Evolutionary conservation across 2,888 invertebrate genomes (phyloP).

Genomic region (Trissolcus brochymenae): DNA sequence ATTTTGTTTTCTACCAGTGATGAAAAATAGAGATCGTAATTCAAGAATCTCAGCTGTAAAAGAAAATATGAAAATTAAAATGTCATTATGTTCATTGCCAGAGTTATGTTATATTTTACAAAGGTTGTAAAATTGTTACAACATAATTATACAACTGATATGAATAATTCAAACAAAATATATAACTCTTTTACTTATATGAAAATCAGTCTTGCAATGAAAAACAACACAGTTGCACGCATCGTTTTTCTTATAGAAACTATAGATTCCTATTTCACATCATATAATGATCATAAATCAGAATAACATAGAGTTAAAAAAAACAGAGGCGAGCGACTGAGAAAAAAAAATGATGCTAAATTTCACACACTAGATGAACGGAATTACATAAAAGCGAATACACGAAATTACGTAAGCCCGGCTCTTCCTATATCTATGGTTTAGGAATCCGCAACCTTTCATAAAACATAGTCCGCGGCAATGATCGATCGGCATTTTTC

Average conservation of each 20-base stretch:
- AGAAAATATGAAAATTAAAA: no score
- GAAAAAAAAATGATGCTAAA: constrained; percentile 23
- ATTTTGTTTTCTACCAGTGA: no score
- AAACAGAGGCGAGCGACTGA: constrained; percentile 16
- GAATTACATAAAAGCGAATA: constrained; percentile 35
- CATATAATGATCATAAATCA: constrained; percentile 41
- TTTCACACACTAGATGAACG: constrained; percentile 42
- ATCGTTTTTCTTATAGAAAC: constrained; percentile 4
- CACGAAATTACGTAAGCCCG: constrained; percentile 20
- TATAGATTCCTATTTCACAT: constrained; percentile 28
- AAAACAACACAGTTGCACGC: constrained; percentile 7
- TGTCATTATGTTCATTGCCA: no score
- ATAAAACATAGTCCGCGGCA: constrained; percentile 26
- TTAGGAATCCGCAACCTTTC: constrained; percentile 13
- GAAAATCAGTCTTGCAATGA: constrained; percentile 7
- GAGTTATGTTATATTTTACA: constrained; percentile 1
- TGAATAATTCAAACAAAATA: background rate
- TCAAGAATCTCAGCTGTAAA: no score
- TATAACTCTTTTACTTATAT: background rate
- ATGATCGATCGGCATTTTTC: constrained; percentile 38
- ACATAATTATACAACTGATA: constrained; percentile 2
- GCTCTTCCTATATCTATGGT: constrained; percentile 9
- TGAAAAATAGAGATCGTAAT: no score
- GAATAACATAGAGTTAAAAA: constrained; percentile 21
- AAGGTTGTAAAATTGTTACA: constrained; percentile 3